Evolutionary conservation across 2,888 invertebrate genomes (phyloP).

Genomic region (Hyalella azteca): DNA sequence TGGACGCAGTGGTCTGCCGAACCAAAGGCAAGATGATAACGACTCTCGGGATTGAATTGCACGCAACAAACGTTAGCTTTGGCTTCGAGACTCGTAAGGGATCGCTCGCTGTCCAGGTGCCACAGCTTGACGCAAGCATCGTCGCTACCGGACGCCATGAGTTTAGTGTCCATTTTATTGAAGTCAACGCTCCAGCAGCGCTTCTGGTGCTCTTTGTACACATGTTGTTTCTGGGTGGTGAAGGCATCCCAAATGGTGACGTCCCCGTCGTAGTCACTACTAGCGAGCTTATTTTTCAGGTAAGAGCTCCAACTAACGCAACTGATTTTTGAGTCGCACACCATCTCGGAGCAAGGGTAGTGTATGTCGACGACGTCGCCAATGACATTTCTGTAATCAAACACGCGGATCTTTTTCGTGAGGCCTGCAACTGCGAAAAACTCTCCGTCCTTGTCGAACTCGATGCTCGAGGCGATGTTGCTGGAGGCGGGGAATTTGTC

Average conservation of each 20-base stretch:
- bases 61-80: slow-evolving; percentile 96
- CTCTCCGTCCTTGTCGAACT: slow-evolving; percentile 95
- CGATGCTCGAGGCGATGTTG: slow-evolving; percentile 88
- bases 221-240: slow-evolving; percentile 70
- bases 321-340: slow-evolving; percentile 89
- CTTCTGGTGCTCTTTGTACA: slow-evolving; percentile 86
- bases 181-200: slow-evolving; percentile 96
- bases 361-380: slow-evolving; percentile 87
- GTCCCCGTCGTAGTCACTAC: slow-evolving; percentile 92
- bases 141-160: slow-evolving; percentile 91
- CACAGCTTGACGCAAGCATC: slow-evolving; percentile 92
- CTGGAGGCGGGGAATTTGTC: slow-evolving; percentile 79
- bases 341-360: slow-evolving; percentile 90
- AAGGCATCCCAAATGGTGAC: slow-evolving; percentile 91
- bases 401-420: slow-evolving; percentile 91
- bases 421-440: slow-evolving; percentile 95
- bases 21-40: slow-evolving; percentile 89
- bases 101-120: slow-evolving; percentile 85
- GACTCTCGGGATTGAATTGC: slow-evolving; percentile 83
- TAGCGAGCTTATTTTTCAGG: slow-evolving; percentile 84
- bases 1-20: slow-evolving; percentile 97
- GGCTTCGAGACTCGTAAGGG: slow-evolving; percentile 86
- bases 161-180: slow-evolving; percentile 84
- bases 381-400: slow-evolving; percentile 85
- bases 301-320: slow-evolving; percentile 94